Conservation (phyloP, 1,140 invertebrate genomes). For the Grapholita molesta region DNA sequence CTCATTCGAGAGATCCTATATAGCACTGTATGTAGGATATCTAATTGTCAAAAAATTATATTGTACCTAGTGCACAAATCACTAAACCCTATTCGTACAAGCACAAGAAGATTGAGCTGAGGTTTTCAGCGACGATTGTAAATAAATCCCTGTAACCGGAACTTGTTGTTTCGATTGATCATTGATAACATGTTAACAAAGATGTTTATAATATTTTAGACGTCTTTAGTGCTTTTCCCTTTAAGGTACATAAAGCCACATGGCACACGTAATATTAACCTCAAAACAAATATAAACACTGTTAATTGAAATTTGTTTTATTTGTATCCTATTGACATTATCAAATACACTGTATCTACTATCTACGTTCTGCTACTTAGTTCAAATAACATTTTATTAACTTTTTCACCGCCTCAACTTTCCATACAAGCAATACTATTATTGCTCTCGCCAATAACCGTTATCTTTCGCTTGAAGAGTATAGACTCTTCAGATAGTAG, state of each 20-base stretch:
- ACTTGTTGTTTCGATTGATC: constrained; percentile 38
- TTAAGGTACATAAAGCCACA: constrained; percentile 58
- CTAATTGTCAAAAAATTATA: not conserved
- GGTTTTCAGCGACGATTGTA: constrained; percentile 31
- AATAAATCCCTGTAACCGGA: constrained; percentile 35
- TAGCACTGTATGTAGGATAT: constrained; percentile 11
- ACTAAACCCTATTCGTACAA: constrained; percentile 30
- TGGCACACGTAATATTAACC: constrained; percentile 70
- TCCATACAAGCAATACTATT: too few relatives aligned
- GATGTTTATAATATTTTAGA: constrained; percentile 62
- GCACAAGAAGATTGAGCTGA: not conserved
- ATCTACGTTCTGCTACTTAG: too few relatives aligned
- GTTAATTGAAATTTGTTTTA: constrained; percentile 54
- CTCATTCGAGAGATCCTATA: not conserved
- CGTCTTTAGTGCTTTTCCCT: constrained; percentile 55
- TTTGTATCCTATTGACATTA: constrained; percentile 26
- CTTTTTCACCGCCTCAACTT: too few relatives aligned
- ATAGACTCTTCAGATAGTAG: too few relatives aligned
- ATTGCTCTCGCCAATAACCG: too few relatives aligned
- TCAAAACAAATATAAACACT: constrained; percentile 75
- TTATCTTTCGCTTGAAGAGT: too few relatives aligned
- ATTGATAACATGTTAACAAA: constrained; percentile 51
- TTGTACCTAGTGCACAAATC: constrained; percentile 31
- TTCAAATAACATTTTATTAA: too few relatives aligned
- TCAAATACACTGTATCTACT: too few relatives aligned